Evolutionary conservation across 2,888 invertebrate species (phyloP), one percentile per base, ranked within the genome.

Genomic region (Lochmaea crataegi): DNA sequence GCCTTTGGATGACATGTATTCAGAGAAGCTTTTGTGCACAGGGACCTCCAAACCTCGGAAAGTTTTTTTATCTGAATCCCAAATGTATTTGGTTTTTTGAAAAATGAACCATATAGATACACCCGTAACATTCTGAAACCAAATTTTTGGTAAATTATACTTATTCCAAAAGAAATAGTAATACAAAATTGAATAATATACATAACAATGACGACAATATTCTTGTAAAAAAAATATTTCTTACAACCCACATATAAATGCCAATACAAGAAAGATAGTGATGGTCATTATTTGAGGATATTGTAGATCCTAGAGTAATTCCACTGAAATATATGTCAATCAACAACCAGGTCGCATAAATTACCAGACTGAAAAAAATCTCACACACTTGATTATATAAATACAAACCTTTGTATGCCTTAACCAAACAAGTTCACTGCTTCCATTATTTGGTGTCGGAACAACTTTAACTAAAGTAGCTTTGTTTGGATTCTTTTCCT

Each of bases 391-490:
- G 32, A 6, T 32, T 32, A 1, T 32, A 6, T 32, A 22, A 26
- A 64, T 56, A 65, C 45, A 18, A 87, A 93, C 91, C 87, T 90
- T 89, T 2, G 90, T 88, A 80, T 90, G 90, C 77, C 92, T 91
- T 53, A 99, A 88, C 79, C 88, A 90, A 16, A 99, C 96, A 80
- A 99, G 90, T 88, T 99, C 98, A 26, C 98, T 93, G 81, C 94
- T 97, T 57, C 99, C 99, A 92, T 99, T 99, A 85, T 99, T 99
- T 3, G 95, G 92, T 18, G 97, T 98, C 22, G 99, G 99, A 12
- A 96, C 93, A 42, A 99, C 98, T 89, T 98, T 98, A 0, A 93
- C 97, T 79, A 96, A 90, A 77, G 92, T 91, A 26, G 98, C 97
- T 82, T 91, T 89, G 42, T 89, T 87, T 4, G 96, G 94, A 85